Evolutionary conservation across 2,113 vertebrate genomes (phyloP), one percentile per base, ranked within the genome.

Genomic region (Hippolais icterina): DNA sequence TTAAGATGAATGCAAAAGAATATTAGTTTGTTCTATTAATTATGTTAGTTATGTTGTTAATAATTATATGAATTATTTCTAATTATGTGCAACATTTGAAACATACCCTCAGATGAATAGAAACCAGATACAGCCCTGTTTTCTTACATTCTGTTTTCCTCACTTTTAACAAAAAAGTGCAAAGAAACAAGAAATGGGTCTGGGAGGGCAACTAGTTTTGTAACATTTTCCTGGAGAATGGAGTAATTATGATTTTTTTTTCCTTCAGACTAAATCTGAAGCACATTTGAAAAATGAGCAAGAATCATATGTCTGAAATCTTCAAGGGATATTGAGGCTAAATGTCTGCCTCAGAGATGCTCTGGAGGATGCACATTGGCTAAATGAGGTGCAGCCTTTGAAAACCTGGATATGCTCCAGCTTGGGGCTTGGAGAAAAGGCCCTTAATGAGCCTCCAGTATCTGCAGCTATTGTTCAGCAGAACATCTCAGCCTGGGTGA

Each of bases 351-450:
- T 60, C 57, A 69, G 90, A 85, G 85, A 83, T 78, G 65, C 64
- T 96, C 83, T 59, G 59, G 47, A 89, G 63, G 47, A 87, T 72
- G 64, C 31, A 90, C 63, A 61, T 5, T 85, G 49, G 29, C 50
- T 86, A 80, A 96, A 93, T 59, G 59, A 88, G 80, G 90, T 63
- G 85, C 92, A 95, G 82, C 59, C 90, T 93, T 72, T 69, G 78
- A 80, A 93, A 95, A 86, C 18, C 46, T 93, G 92, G 93, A 87
- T 44, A 3, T 60, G 49, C 35, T 93, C 90, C 89, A 91, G 57
- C 37, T 47, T 84, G 75, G 53, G 57, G 78, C 77, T 84, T 71
- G 54, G 78, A 87, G 44, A 79, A 87, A 87, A 87, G 41, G 22
- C 18, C 41, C 74, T 76, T 83, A 80, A 92, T 53, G 79, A 88